Evolutionary conservation across 2,113 vertebrate species (phyloP).

Genomic region (Sphyrna mokarran): DNA sequence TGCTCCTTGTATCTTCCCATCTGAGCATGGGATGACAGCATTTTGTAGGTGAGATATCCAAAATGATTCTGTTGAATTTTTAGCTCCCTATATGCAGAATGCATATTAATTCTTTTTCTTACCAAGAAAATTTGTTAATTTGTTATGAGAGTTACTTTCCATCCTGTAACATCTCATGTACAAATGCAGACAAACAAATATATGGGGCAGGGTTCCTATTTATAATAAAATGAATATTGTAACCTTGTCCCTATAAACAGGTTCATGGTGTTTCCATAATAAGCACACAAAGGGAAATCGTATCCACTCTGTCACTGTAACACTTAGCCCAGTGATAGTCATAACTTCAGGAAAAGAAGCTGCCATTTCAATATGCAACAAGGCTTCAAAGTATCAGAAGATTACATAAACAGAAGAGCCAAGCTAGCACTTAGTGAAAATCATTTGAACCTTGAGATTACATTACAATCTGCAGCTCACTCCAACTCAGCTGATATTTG

Average conservation of each 20-base stretch:
- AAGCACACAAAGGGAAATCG: background rate
- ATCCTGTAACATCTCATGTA: background rate
- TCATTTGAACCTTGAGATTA: conserved; percentile 5
- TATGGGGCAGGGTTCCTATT: background rate
- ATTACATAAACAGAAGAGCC: background rate
- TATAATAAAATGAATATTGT: background rate
- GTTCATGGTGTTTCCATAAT: background rate
- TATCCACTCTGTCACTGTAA: background rate
- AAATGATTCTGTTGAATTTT: background rate
- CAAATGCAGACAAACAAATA: background rate
- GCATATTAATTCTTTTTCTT: background rate
- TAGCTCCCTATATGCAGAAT: background rate
- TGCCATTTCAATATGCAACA: background rate
- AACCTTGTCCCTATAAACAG: background rate
- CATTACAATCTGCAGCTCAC: background rate
- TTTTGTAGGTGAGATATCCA: background rate
- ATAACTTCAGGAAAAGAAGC: background rate
- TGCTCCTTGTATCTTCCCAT: background rate
- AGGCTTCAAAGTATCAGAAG: background rate
- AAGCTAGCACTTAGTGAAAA: conserved; percentile 7
- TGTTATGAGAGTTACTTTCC: background rate
- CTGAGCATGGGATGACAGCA: background rate
- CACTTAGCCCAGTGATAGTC: background rate
- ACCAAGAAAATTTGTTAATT: background rate
- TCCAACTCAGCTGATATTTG: background rate